A percentile compares a stretch with the other conserved stretches of the same genome.
These are phyloP conservation scores for Trisateles emortualis DNA, from an alignment of 2,888 invertebrate species.

Conservation along the genomic window DNA sequence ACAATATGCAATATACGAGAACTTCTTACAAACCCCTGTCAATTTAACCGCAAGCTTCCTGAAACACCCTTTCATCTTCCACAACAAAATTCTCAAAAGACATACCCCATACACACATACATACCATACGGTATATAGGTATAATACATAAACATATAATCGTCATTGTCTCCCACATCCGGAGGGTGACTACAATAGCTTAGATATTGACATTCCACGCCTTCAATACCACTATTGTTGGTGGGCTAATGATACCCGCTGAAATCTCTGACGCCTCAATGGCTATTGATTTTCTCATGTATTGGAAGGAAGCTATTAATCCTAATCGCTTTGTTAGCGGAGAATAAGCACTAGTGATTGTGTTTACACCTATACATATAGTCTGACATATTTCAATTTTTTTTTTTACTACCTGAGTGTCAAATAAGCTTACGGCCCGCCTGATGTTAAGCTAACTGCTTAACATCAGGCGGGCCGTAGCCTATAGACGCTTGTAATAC, in stretches of 20 bases:
- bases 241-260: conserved; percentile 75
- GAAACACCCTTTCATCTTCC: background rate
- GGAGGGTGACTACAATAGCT: conserved; percentile 65
- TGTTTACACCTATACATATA: background rate
- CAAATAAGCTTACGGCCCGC: no score
- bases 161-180: conserved; percentile 50
- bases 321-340: conserved; percentile 22
- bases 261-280: conserved; percentile 65
- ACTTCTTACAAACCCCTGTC: background rate
- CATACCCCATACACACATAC: background rate
- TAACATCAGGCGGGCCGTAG: no score
- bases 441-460: no score
- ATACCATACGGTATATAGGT: background rate
- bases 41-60: background rate
- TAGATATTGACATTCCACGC: conserved; percentile 80
- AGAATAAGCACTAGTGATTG: background rate
- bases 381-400: background rate
- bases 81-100: background rate
- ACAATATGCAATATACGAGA: background rate
- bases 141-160: conserved; percentile 42
- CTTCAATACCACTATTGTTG: conserved; percentile 70
- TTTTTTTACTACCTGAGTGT: no score
- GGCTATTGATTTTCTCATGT: conserved; percentile 63
- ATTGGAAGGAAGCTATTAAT: conserved; percentile 32
- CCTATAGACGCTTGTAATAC: no score